phyloP scores from a whole-genome alignment of 2,888 invertebrate genomes.

The Xylota sylvarum region DNA sequence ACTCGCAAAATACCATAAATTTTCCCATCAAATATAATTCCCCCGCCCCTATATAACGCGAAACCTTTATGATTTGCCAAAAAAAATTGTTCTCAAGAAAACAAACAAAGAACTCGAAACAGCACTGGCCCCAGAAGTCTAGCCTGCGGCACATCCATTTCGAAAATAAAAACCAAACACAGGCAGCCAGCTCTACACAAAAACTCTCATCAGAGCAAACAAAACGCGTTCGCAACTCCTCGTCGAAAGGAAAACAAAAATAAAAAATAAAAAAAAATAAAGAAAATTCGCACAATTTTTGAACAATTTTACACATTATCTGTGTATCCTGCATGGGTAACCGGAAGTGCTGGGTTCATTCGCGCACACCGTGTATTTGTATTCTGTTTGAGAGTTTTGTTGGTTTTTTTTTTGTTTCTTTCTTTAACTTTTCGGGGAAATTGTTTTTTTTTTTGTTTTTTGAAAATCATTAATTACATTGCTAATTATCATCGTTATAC shows the following conservation, averaged over 20 bases:
- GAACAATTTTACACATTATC: slow-evolving; percentile 42
- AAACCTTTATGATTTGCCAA: slow-evolving; percentile 28
- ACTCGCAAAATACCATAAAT: slow-evolving; percentile 38
- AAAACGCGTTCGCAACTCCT: not conserved
- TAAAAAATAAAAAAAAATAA: not conserved
- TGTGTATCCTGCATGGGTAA: slow-evolving; percentile 18
- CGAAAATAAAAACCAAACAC: slow-evolving; percentile 18
- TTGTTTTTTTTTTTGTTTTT: slow-evolving; percentile 1
- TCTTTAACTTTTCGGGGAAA: slow-evolving; percentile 13
- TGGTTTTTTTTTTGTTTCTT: slow-evolving; percentile 9
- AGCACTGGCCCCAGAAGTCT: slow-evolving; percentile 48
- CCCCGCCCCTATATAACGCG: not conserved
- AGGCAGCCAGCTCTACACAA: not conserved
- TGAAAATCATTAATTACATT: slow-evolving; percentile 71
- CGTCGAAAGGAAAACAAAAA: not conserved
- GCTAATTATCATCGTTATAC: slow-evolving; percentile 73
- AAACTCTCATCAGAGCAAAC: slow-evolving; percentile 26
- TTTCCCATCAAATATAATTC: slow-evolving; percentile 45
- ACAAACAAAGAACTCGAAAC: slow-evolving; percentile 52
- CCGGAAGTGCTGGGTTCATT: slow-evolving; percentile 51
- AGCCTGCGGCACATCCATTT: slow-evolving; percentile 62
- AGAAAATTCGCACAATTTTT: slow-evolving; percentile 25
- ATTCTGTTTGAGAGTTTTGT: slow-evolving; percentile 23
- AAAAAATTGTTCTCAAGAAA: slow-evolving; percentile 23
- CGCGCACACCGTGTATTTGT: slow-evolving; percentile 21